Percentiles rank a stretch among this genome's conserved stretches.
Conservation (phyloP, 2,888 invertebrate species). For the Embidobia sp. region DNA sequence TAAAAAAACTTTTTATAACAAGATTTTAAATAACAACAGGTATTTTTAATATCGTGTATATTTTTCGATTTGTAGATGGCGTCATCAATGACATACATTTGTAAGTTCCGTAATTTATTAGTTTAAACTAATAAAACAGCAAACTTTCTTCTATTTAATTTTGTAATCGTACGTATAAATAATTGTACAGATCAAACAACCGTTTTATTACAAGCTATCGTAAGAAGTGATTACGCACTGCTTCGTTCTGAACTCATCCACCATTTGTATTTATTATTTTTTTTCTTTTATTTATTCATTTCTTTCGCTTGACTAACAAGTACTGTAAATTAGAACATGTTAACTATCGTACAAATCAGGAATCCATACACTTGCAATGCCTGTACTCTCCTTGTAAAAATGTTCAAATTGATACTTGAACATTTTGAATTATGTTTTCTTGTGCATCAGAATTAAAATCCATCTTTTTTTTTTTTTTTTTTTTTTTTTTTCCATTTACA, state of each 20-base stretch:
- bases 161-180: background rate
- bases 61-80: background rate
- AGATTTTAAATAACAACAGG: no score
- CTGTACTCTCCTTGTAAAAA: no score
- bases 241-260: constrained; percentile 1
- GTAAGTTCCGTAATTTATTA: constrained; percentile 18
- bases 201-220: background rate
- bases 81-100: background rate
- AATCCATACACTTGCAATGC: constrained; percentile 42
- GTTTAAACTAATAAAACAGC: constrained; percentile 16
- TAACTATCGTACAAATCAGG: constrained; percentile 43
- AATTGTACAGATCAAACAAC: background rate
- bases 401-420: no score
- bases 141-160: constrained; percentile 15
- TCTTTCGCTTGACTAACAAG: constrained; percentile 11
- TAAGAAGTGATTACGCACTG: background rate
- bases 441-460: no score
- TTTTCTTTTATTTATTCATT: background rate
- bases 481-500: no score
- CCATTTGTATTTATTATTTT: background rate
- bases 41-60: background rate
- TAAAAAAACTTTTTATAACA: no score
- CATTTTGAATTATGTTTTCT: no score
- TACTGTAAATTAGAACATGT: constrained; percentile 20
- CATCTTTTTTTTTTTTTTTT: no score